A percentile compares a stretch with the other conserved stretches of the same genome.
phyloP scores from a whole-genome alignment of 2,888 invertebrate species.

The Dolichopus griseipennis region DNA sequence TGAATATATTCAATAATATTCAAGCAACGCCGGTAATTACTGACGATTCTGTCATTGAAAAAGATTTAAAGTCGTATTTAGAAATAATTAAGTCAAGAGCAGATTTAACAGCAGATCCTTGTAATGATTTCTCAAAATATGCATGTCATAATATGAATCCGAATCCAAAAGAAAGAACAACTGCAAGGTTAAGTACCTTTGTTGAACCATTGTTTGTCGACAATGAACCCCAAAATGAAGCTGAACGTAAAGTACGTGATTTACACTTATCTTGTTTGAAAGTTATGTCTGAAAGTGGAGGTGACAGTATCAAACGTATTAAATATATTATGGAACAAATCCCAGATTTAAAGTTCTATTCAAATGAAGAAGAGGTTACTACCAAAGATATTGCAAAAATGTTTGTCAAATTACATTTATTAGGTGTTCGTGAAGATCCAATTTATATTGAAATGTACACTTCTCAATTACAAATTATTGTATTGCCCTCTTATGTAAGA shows the following conservation, averaged over 20 bases:
- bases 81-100: no score
- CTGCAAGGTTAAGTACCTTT: neutral
- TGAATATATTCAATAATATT: no score
- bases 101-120: neutral
- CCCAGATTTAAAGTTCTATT: neutral
- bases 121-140: neutral
- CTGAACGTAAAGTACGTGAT: neutral
- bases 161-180: neutral
- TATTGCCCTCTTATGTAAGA: no score
- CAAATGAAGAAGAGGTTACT: neutral
- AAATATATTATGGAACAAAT: neutral
- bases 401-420: neutral
- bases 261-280: neutral
- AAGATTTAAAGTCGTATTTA: no score
- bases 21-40: no score
- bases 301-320: neutral
- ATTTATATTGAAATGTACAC: neutral
- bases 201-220: neutral
- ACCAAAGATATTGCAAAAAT: neutral
- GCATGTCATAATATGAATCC: neutral
- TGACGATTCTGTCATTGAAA: no score
- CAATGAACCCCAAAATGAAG: neutral
- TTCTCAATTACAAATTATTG: no score
- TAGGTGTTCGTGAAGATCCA: neutral
- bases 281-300: neutral